Evolutionary conservation across 1,140 invertebrate species (phyloP).

Genomic region (Drosophila asahinai): DNA sequence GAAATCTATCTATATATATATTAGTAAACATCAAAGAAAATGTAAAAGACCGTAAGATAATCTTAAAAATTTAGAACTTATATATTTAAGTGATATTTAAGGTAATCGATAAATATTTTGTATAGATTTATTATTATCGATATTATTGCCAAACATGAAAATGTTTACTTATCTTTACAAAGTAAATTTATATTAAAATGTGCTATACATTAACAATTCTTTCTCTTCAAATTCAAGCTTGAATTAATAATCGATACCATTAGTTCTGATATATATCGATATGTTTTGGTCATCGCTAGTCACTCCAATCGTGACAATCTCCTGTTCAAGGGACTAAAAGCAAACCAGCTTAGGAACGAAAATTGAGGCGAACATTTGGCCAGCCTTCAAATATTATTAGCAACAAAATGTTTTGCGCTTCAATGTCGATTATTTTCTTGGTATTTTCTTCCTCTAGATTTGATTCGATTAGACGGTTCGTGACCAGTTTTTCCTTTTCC

Average conservation of each 20-base stretch:
- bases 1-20: not conserved
- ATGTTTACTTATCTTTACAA: too few species aligned
- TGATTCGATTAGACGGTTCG: conserved; percentile 41
- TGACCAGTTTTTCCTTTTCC: conserved; percentile 13
- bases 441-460: conserved; percentile 31
- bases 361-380: conserved; percentile 20
- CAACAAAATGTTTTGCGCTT: conserved; percentile 16
- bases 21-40: too few species aligned
- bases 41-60: too few species aligned
- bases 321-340: not conserved
- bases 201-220: too few species aligned
- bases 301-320: conserved; percentile 2
- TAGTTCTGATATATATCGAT: not conserved
- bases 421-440: conserved; percentile 29
- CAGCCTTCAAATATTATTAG: conserved; percentile 36
- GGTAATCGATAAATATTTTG: too few species aligned
- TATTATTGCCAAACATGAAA: too few species aligned
- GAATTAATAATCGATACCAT: not conserved
- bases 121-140: too few species aligned
- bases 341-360: not conserved
- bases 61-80: too few species aligned
- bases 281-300: not conserved
- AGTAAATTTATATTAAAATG: not conserved
- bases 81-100: too few species aligned
- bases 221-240: too few species aligned